Conservation (phyloP, 2,888 invertebrate species). For the Lumbricus terrestris region DNA sequence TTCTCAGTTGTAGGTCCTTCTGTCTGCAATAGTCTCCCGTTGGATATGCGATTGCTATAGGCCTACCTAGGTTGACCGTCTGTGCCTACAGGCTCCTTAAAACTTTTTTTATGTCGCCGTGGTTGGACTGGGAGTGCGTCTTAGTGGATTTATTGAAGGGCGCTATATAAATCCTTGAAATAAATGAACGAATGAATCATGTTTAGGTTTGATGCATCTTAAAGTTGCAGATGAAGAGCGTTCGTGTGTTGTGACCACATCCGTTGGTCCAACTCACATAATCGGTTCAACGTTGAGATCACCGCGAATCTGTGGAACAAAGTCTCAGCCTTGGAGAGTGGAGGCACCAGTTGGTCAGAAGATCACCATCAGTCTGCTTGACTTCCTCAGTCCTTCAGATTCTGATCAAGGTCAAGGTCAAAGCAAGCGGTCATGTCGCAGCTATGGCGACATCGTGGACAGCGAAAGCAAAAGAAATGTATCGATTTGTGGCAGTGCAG, state of each 20-base stretch:
- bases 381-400: neutral
- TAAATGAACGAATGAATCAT: too few relatives aligned
- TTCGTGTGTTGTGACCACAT: neutral
- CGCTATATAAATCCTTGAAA: too few relatives aligned
- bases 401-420: neutral
- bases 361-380: neutral
- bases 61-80: too few relatives aligned
- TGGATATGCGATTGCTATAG: too few relatives aligned
- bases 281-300: neutral
- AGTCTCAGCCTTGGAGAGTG: neutral
- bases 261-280: neutral
- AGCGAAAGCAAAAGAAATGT: neutral
- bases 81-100: too few relatives aligned
- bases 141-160: too few relatives aligned
- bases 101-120: too few relatives aligned
- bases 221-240: slow-evolving; percentile 12
- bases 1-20: too few relatives aligned
- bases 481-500: neutral
- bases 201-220: neutral
- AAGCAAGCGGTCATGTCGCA: neutral
- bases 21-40: too few relatives aligned
- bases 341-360: neutral
- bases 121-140: too few relatives aligned
- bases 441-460: neutral
- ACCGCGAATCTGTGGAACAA: neutral